phyloP scores from a whole-genome alignment of 2,113 vertebrate species.

The Sigmodon hispidus region DNA sequence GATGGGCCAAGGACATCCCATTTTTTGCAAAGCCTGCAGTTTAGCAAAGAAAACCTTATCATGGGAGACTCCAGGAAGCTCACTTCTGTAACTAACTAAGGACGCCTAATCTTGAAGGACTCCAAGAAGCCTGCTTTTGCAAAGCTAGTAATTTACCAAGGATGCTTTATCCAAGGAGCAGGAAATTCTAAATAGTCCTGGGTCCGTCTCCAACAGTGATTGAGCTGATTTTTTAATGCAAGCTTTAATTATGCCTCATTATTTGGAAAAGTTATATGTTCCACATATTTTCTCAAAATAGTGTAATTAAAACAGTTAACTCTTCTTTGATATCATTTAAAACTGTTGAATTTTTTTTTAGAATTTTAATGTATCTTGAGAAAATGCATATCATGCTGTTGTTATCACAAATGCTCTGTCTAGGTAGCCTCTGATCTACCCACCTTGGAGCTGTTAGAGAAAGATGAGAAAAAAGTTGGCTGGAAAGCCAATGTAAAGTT shows the following conservation, averaged over 20 bases:
- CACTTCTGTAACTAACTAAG: too few species aligned
- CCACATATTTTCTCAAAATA: not conserved
- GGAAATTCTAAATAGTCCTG: too few species aligned
- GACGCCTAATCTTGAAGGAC: too few species aligned
- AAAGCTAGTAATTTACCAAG: too few species aligned
- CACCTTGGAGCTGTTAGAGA: not conserved
- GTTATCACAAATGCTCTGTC: not conserved
- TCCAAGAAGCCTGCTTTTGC: too few species aligned
- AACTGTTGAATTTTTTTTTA: not conserved
- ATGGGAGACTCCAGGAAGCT: too few species aligned
- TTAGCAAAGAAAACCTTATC: too few species aligned
- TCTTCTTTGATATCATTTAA: not conserved
- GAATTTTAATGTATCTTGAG: not conserved
- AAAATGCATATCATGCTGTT: not conserved
- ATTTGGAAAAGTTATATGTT: not conserved
- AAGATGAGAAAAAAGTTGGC: not conserved
- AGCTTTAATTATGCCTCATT: not conserved
- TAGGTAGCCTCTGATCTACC: not conserved
- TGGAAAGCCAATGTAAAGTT: not conserved
- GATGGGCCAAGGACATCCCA: too few species aligned
- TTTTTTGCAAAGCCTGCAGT: too few species aligned
- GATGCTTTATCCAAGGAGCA: too few species aligned
- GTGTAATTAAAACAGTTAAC: too few species aligned
- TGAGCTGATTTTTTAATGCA: not conserved
- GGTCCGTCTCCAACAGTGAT: too few species aligned